Base-by-base conservation (phyloP, 2,888 invertebrate species). In the Rambutsinella grinnellia region DNA sequence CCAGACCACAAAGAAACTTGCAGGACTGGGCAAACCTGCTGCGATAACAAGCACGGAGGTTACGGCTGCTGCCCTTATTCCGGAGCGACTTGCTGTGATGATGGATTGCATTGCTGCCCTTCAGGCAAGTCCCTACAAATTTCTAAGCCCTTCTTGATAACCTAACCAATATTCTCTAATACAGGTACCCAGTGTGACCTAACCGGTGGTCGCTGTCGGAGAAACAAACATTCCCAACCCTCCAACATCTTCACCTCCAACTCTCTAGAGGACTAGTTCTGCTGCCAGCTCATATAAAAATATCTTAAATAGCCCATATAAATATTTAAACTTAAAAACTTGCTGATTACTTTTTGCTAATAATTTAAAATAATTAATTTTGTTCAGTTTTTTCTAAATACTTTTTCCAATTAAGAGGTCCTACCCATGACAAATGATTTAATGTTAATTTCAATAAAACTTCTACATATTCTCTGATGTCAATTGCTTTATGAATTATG, bases 61-160 rank as follows among this genome's bases (percentile, higher is more conserved):
- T 81, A 75, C 26, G 81, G 75, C 23, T 81, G 81, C 27, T 81
- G 81, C 58, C 77, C 81, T 19, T 81, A 79, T 49, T 23, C 47
- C 10, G 71, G 71, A 46, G 81, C 79, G 24, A 76, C 70, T 63
- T 81, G 81, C 27, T 81, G 81, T 51, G 5, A 28, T 24, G 81
- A 79, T 53, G 79, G 77, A 28, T 24, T 57, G 23, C 79, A 79
- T 66, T 81, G 81, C 36, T 81, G 81, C 53, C 81, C 81, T 58
- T 27, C 66, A 58, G 66, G 81, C 76, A 58, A 8, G 57, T 15
- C 23, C 13, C n/a, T 26, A 23, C 51, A 24, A 36, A 46, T 46
- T 46, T 2, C 46, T 2, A 46, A 15, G 17, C 17, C n/a, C 15
- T 6, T 46, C 15, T 17, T 46, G 15, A 46, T 6, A 15, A n/a